Percentiles rank a stretch among this genome's conserved stretches.
These are phyloP conservation scores for Zygaena filipendulae DNA, from an alignment of 2,888 invertebrate genomes.

Conservation along the genomic window DNA sequence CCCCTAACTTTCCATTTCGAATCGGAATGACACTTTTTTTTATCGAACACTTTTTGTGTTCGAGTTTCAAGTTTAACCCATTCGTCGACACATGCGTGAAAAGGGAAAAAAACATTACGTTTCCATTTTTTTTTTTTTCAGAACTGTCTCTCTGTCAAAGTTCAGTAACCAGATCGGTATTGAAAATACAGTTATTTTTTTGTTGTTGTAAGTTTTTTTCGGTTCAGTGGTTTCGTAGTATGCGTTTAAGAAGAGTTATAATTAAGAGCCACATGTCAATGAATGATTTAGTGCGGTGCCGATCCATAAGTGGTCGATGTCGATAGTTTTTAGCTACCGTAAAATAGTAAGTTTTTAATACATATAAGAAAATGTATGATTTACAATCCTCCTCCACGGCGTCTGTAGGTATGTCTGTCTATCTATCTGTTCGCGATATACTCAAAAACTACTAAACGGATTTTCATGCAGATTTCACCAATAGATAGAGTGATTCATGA, in stretches of 20 bases:
- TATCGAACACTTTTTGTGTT: no score
- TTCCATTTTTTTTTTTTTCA: conserved; percentile 28
- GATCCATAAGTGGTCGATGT: conserved; percentile 10
- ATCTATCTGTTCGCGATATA: no score
- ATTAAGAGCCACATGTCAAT: conserved; percentile 60
- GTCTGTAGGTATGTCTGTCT: no score
- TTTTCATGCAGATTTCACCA: no score
- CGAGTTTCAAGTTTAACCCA: conserved; percentile 57
- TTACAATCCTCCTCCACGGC: no score
- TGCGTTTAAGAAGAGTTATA: conserved; percentile 48
- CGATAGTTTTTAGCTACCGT: no score
- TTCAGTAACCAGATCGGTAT: conserved; percentile 63
- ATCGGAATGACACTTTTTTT: conserved; percentile 55
- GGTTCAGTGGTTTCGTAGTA: conserved; percentile 55
- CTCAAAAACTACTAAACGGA: no score
- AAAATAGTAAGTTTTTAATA: no score
- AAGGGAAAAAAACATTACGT: no score
- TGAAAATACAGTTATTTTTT: conserved; percentile 57
- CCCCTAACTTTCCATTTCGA: conserved; percentile 57
- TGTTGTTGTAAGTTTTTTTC: conserved; percentile 46
- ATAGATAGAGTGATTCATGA: no score
- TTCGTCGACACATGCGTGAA: conserved; percentile 43
- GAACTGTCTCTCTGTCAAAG: conserved; percentile 20
- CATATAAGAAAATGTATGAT: no score
- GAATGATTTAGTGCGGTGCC: not conserved